Conservation (phyloP, 23 tunicate species). For the Clavelina lepadiformis region DNA sequence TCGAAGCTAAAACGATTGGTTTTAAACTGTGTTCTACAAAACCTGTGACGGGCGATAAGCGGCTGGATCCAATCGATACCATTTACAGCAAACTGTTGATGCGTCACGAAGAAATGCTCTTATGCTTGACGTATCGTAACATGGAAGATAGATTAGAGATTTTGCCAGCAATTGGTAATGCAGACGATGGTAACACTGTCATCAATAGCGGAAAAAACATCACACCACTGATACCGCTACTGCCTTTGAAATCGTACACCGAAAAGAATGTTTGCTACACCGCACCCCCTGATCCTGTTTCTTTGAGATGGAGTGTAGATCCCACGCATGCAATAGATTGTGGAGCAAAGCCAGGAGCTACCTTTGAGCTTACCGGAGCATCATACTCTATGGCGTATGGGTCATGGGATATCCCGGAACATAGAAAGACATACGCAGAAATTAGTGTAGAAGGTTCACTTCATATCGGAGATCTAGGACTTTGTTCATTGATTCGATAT, state of each 20-base stretch:
- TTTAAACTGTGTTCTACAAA: conserved; percentile 5
- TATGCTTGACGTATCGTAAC: conserved; percentile 2
- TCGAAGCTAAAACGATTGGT: background rate
- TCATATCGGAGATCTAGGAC: conserved; percentile 39
- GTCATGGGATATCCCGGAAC: conserved; percentile 91
- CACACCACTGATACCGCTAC: conserved; percentile 21
- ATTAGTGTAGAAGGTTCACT: conserved; percentile 59
- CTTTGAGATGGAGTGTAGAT: conserved; percentile 36
- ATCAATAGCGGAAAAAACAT: conserved; percentile 2
- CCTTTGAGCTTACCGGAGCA: conserved; percentile 43
- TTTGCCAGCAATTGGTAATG: background rate
- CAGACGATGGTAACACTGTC: background rate
- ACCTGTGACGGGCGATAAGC: conserved; percentile 5
- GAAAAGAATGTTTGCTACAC: conserved; percentile 35
- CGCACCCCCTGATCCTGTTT: conserved; percentile 32
- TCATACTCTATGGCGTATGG: conserved; percentile 57
- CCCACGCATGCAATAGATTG: conserved; percentile 28
- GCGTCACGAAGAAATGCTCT: conserved; percentile 41
- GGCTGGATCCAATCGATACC: background rate
- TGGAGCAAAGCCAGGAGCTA: conserved; percentile 36
- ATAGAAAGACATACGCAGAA: conserved; percentile 67
- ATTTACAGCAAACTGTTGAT: conserved; percentile 28
- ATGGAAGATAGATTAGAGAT: background rate
- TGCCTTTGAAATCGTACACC: conserved; percentile 42
- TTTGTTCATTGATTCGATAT: conserved; percentile 1